Percentiles rank a stretch among this genome's conserved stretches.
phyloP scores from a whole-genome alignment of 1,140 invertebrate species.

The Lasioglossum baleicum region DNA sequence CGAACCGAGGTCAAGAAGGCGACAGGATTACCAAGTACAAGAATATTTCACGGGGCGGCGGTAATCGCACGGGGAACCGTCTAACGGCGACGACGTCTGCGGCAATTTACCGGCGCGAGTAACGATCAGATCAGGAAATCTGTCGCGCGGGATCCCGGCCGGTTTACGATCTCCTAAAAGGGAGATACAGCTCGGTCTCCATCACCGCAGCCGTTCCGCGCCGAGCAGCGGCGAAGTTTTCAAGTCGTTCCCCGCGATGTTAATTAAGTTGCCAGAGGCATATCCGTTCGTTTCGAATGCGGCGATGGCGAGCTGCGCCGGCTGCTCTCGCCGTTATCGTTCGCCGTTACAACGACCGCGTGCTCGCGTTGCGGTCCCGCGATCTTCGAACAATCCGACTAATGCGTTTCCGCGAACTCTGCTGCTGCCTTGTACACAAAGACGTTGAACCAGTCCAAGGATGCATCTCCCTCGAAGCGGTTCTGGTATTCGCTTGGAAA shows the following conservation, averaged over 20 bases:
- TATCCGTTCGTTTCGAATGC: conserved; percentile 6
- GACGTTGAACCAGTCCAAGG: too few species aligned
- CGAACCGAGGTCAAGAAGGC: too few species aligned
- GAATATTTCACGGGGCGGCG: neutral
- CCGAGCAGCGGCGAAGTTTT: conserved; percentile 11
- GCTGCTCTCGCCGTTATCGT: conserved; percentile 40
- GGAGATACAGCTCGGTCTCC: neutral
- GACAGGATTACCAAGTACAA: too few species aligned
- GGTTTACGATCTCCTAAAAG: conserved; percentile 17
- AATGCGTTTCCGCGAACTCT: neutral
- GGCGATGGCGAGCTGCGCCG: conserved; percentile 1
- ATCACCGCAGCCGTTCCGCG: neutral
- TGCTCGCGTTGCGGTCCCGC: conserved; percentile 2
- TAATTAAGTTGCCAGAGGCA: conserved; percentile 37
- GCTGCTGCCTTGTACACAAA: neutral
- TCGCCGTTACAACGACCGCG: conserved; percentile 25
- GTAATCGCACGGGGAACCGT: too few species aligned
- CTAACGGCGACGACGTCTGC: neutral
- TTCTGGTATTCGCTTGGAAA: too few species aligned
- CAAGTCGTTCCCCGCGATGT: conserved; percentile 19
- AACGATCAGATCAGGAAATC: neutral
- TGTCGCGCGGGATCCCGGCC: neutral
- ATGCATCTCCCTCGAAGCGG: neutral
- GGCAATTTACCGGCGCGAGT: neutral
- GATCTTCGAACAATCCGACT: conserved; percentile 23